Conservation (phyloP, 1,140 invertebrate genomes). For the Pararge aegeria region DNA sequence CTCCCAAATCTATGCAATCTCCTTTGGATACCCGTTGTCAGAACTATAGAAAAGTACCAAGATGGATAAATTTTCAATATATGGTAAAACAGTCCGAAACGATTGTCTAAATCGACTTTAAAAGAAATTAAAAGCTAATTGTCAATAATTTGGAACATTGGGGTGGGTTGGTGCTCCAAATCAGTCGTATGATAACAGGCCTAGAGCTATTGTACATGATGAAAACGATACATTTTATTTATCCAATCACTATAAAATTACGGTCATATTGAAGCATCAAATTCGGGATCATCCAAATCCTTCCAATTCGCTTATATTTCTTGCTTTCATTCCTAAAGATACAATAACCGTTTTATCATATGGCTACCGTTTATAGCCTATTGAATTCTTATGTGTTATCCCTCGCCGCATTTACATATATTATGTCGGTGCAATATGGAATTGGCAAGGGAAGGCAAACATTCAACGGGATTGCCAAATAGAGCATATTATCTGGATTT, state of each 20-base stretch:
- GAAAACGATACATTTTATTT: not conserved
- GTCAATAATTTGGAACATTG: no score
- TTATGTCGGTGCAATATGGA: conserved; percentile 11
- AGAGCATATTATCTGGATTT: conserved; percentile 47
- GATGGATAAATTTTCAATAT: no score
- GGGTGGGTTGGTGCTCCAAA: no score
- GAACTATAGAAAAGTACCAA: no score
- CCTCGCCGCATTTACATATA: conserved; percentile 16
- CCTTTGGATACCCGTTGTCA: no score
- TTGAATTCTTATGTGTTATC: conserved; percentile 20
- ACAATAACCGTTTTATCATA: conserved; percentile 7
- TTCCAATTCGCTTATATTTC: not conserved
- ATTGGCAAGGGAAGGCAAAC: conserved; percentile 25
- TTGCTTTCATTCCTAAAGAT: not conserved
- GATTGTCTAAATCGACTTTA: no score
- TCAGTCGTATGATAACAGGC: no score
- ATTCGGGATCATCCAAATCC: not conserved
- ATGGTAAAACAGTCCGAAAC: no score
- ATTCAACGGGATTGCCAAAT: conserved; percentile 43
- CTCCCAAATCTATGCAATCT: no score
- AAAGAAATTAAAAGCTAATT: no score
- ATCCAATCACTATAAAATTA: not conserved
- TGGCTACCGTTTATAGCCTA: conserved; percentile 17
- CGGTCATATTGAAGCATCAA: not conserved
- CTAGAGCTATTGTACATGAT: no score